Evolutionary conservation across 2,797 vertebrate genomes (phyloP).

Genomic region (Etheostoma perlongum): DNA sequence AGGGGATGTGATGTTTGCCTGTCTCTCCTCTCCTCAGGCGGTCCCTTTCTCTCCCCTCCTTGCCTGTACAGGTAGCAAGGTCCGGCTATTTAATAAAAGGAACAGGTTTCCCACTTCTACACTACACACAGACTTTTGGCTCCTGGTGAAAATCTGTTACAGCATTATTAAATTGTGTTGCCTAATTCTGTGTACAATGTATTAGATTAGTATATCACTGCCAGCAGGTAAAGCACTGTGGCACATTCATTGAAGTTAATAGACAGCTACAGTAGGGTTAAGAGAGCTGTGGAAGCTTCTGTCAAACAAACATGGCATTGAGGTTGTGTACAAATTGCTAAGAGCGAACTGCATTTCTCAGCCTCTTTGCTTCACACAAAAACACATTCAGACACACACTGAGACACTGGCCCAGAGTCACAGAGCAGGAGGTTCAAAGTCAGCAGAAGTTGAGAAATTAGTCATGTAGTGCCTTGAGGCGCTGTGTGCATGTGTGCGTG

Average conservation of each 20-base stretch:
- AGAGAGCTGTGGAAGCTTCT: constrained; percentile 40
- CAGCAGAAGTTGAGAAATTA: constrained; percentile 65
- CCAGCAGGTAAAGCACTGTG: constrained; percentile 57
- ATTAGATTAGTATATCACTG: constrained; percentile 49
- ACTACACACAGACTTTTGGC: not conserved
- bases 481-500: constrained; percentile 34
- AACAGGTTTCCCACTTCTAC: not conserved
- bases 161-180: constrained; percentile 51
- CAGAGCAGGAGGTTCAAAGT: constrained; percentile 67
- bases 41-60: constrained; percentile 15
- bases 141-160: constrained; percentile 26
- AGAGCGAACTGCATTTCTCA: constrained; percentile 28
- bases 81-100: constrained; percentile 14
- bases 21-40: constrained; percentile 19
- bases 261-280: constrained; percentile 42
- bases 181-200: constrained; percentile 59
- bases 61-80: constrained; percentile 1
- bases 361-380: constrained; percentile 26
- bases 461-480: constrained; percentile 53
- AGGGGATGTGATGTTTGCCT: not conserved
- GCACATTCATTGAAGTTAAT: constrained; percentile 66
- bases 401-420: constrained; percentile 46
- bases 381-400: constrained; percentile 10
- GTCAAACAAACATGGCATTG: constrained; percentile 52
- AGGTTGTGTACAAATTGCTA: constrained; percentile 37